phyloP scores from a whole-genome alignment of 2,888 invertebrate genomes.

The Agonum fuliginosum region DNA sequence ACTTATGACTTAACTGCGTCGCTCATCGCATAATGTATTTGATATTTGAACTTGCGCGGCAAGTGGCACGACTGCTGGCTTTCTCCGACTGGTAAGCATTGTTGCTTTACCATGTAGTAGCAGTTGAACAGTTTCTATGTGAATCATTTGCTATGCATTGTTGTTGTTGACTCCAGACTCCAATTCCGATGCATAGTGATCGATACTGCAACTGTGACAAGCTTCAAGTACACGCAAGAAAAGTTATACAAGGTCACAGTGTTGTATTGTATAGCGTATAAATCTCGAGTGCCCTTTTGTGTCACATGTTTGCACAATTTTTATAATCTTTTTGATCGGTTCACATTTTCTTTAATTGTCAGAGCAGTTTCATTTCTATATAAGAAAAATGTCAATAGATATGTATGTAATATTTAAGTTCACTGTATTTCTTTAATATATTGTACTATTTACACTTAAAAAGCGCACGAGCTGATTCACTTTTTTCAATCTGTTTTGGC shows the following conservation, averaged over 20 bases:
- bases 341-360: slow-evolving; percentile 16
- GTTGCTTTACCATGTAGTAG: slow-evolving; percentile 2
- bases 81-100: not conserved
- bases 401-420: slow-evolving; percentile 32
- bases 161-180: not conserved
- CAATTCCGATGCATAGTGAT: not conserved
- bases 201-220: slow-evolving; percentile 39
- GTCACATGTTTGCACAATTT: slow-evolving; percentile 40
- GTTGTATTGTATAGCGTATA: slow-evolving; percentile 43
- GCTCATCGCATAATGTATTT: not conserved
- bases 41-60: slow-evolving; percentile 12
- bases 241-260: slow-evolving; percentile 36
- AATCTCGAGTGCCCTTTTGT: slow-evolving; percentile 49
- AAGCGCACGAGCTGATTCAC: slow-evolving; percentile 49
- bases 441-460: slow-evolving; percentile 32
- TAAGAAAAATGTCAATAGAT: slow-evolving; percentile 32
- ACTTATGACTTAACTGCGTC: not conserved
- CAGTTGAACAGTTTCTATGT: not conserved
- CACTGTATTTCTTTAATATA: slow-evolving; percentile 36
- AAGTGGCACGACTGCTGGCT: slow-evolving; percentile 1
- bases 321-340: slow-evolving; percentile 5
- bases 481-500: slow-evolving; percentile 35
- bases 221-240: slow-evolving; percentile 47
- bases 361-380: slow-evolving; percentile 12
- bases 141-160: not conserved